phyloP scores from a whole-genome alignment of 2,113 vertebrate genomes.

The Struthidea cinerea region DNA sequence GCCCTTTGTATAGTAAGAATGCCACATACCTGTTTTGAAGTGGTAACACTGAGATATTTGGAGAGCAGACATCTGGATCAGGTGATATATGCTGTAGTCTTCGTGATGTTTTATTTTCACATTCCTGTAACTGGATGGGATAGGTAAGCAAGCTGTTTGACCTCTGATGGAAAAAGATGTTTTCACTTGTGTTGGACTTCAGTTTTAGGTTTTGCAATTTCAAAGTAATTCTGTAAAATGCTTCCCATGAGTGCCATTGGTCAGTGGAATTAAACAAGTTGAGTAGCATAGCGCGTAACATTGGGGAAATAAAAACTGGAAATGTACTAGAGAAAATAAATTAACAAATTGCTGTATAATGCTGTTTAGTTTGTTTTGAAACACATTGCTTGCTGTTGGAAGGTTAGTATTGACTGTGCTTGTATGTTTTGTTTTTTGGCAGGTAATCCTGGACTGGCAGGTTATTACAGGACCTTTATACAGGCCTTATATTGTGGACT shows the following conservation, averaged over 20 bases:
- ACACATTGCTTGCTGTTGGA: background rate
- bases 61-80: background rate
- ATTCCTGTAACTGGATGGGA: background rate
- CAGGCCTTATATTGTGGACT: constrained; percentile 77
- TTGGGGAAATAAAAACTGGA: background rate
- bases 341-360: background rate
- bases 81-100: background rate
- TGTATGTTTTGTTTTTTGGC: constrained; percentile 41
- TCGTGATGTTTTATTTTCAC: background rate
- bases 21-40: background rate
- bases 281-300: background rate
- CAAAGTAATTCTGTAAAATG: background rate
- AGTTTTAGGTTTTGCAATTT: background rate
- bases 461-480: constrained; percentile 87
- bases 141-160: background rate
- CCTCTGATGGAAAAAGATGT: background rate
- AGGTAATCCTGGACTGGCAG: constrained; percentile 91
- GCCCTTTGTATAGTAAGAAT: background rate
- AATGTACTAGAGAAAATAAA: background rate
- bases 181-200: background rate
- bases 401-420: background rate
- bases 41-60: background rate
- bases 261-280: background rate
- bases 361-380: background rate
- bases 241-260: background rate